Evolutionary conservation across 1,140 invertebrate genomes (phyloP), one percentile per base, ranked within the genome.

Genomic region (Drosophila grimshawi): DNA sequence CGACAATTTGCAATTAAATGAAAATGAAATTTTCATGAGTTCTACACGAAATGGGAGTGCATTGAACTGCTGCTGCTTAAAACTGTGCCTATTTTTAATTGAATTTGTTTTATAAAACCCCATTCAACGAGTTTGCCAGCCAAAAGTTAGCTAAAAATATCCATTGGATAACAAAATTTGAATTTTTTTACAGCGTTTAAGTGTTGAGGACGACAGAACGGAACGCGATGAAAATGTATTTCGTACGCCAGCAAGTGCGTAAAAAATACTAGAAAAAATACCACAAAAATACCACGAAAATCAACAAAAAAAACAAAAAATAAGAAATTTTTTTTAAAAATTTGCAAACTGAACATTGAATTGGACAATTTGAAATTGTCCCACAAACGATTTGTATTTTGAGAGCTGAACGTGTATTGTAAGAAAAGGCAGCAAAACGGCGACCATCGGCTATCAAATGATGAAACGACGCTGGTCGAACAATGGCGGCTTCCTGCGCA

Each of bases 381-480:
- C 57, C 46, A 52, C 74, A 59, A 59, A 56, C 48, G 55, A 60
- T 43, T n/a, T 4, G 6, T 41, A 3, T 43, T 43, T 46, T 32
- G 29, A 35, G 7, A 64, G 56, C 5, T 19, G 3, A 45, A 30
- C 8, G 39, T 8, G 35, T 39, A 52, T 63, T 65, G 3, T 6
- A 67, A 19, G 49, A 74, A 86, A 90, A 70, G 72, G 81, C 86
- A 78, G 60, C 85, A 89, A 70, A 85, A 89, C 85, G 85, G 86
- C 85, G 86, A 86, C 85, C 81, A 81, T 85, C 69, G 76, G 83
- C 80, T 88, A 80, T 37, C 81, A 90, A 83, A 95, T 95, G 95
- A 95, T 95, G 95, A 95, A 94, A 94, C 94, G 95, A 91, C 94
- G 95, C 93, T 95, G 95, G 95, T 94, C 94, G 68, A 95, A 94